Base-by-base conservation (phyloP, 2,888 invertebrate genomes). In the Temnothorax rugatulus region DNA sequence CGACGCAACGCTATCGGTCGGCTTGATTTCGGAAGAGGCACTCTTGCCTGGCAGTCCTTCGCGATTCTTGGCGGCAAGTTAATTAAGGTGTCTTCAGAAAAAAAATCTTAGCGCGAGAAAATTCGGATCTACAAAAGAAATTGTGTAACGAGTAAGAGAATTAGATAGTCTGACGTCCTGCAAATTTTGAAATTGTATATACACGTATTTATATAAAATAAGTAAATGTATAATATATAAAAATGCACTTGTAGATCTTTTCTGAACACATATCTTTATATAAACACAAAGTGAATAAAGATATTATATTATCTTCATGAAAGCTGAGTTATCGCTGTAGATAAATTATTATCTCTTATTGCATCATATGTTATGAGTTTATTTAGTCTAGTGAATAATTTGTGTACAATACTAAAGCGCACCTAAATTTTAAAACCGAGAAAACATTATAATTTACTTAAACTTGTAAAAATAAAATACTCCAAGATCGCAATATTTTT, bases 21-120 rank as follows among this genome's bases (percentile, higher is more conserved):
- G 25, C 7, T n/a, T 57, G 38, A 75, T 82, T 63, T 63, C 25
- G 71, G 61, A 71, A 38, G 61, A 41, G 38, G 3, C 54, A 38
- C n/a, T 52, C 63, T 76, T 34, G n/a, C 15, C 57, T 44, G 57
- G 5, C 73, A 57, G 54, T 50, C 50, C 38, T 74, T 25, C 9
- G 52, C 50, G 41, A 82, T 75, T 82, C 38, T 61, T 50, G 9
- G 13, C n/a, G 44, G 38, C 0, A 41, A 57, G 34, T 71, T 74
- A 44, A 73, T 81, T 54, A 54, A 54, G 13, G 38, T 11, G 54
- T 21, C 18, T 29, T 61, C 9, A 15, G 50, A 63, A 63, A 38
- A 50, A n/a, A 29, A 59, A 69, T 52, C 25, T 25, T n/a, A 25
- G 11, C 44, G 47, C 34, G 38, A 18, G 9, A 4, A 41, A 4